These are phyloP conservation scores for Opisthocomus hoazin DNA, from an alignment of 2,113 vertebrate genomes.

Conservation along the genomic window DNA sequence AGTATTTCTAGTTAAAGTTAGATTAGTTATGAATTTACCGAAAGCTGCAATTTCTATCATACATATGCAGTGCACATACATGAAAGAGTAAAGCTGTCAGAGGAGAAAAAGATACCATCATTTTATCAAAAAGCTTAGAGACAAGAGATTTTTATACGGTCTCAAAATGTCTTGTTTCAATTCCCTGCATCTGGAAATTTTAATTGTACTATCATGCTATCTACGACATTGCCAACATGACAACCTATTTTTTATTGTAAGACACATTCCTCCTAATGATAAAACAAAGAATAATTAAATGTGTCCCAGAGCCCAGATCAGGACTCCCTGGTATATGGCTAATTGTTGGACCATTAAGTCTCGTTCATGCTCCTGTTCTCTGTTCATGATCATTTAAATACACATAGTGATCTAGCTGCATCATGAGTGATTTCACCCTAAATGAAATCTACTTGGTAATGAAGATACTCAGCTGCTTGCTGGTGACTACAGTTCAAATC, in stretches of 20 bases:
- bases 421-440: not conserved
- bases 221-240: not conserved
- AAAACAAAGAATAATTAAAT: not conserved
- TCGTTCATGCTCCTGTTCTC: not conserved
- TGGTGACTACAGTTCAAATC: not conserved
- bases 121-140: not conserved
- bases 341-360: not conserved
- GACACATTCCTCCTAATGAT: not conserved
- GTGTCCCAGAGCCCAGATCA: not conserved
- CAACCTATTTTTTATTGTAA: not conserved
- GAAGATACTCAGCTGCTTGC: not conserved
- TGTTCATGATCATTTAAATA: not conserved
- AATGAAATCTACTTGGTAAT: not conserved
- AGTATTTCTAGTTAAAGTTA: not conserved
- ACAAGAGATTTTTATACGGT: not conserved
- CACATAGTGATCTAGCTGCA: not conserved
- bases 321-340: not conserved
- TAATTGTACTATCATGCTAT: not conserved
- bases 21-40: not conserved
- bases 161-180: not conserved
- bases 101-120: not conserved
- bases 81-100: not conserved
- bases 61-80: not conserved
- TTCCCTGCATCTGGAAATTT: not conserved
- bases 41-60: not conserved